Base-by-base conservation (phyloP, 2,888 invertebrate genomes). In the Ophioninae sp. region DNA sequence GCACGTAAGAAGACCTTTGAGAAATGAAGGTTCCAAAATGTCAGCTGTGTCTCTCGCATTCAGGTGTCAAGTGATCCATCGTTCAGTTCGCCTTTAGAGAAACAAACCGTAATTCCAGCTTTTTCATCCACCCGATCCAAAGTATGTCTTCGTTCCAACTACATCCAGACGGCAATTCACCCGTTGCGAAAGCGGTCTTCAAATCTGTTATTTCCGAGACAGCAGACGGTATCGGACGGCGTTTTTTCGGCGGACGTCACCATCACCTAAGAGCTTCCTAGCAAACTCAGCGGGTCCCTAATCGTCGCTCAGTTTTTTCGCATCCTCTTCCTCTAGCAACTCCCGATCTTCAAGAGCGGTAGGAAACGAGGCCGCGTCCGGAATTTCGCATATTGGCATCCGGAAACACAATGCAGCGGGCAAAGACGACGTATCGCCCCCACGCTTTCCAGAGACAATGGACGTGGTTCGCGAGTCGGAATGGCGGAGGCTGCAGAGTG, bases 391-490 rank as follows among this genome's bases (percentile, higher is more conserved):
- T 86, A 88, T 88, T 86, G 87, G 85, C 82, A 81, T 85, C 72
- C 83, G 83, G 77, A 82, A 86, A 88, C 84, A 78, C 82, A 79
- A 69, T 85, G 85, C 86, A 88, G 85, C 87, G 73, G 83, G 72
- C 76, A 79, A 77, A 77, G 68, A 85, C 82, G 78, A 84, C 77
- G 84, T 79, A 79, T 82, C 79, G 70, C 73, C 44, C 73, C 44
- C 44, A 57, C 81, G 81, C 84, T 85, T 87, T 87, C 81, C 73
- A 50, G 85, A 81, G 86, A 89, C 89, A 89, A 89, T 89, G 86
- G 87, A 75, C 85, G 50, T 50, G 50, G 62, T 70, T 30, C 70
- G 57, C 77, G 59, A 78, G 61, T 75, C 75, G 80, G 65, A 77
- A 69, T 62, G 75, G 77, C 78, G 75, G 50, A 50, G 50, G 67